Conservation (phyloP, 2,888 invertebrate species). For the Dasysyrphus tricinctus region DNA sequence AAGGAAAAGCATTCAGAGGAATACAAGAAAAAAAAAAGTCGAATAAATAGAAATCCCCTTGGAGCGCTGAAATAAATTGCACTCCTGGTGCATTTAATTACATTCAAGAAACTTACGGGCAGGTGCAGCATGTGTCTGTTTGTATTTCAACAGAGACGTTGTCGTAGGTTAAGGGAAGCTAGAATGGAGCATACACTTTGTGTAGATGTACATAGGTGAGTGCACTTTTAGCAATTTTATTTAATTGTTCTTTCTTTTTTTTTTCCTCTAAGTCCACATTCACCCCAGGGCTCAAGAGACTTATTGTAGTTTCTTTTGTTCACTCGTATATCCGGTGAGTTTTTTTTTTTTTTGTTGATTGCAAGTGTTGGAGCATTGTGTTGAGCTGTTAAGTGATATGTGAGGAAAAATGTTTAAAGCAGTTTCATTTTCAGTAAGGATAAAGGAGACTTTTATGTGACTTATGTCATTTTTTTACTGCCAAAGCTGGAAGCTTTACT, state of each 20-base stretch:
- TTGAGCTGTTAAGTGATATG: conserved; percentile 53
- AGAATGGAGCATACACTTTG: conserved; percentile 32
- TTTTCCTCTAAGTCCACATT: not conserved
- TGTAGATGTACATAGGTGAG: conserved; percentile 21
- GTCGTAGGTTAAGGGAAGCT: conserved; percentile 14
- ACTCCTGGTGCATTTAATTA: conserved; percentile 72
- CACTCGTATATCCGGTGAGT: conserved; percentile 39
- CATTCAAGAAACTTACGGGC: conserved; percentile 54
- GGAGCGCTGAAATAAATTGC: conserved; percentile 60
- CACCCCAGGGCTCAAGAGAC: conserved; percentile 9
- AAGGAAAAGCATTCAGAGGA: conserved; percentile 11
- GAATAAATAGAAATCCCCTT: conserved; percentile 13
- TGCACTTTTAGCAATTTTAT: conserved; percentile 69
- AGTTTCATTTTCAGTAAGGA: conserved; percentile 15
- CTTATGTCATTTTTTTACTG: not conserved
- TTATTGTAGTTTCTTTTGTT: conserved; percentile 55
- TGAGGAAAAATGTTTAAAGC: conserved; percentile 42
- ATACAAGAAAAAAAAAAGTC: not conserved
- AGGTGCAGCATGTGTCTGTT: conserved; percentile 37
- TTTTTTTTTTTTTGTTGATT: conserved; percentile 28
- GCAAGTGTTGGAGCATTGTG: conserved; percentile 61
- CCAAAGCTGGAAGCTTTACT: not conserved
- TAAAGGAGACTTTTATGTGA: conserved; percentile 6
- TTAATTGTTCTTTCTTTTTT: conserved; percentile 58
- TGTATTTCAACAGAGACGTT: conserved; percentile 7